Evolutionary conservation across 2,113 vertebrate species (phyloP), one percentile per base, ranked within the genome.

Genomic region (Alligator sinensis): DNA sequence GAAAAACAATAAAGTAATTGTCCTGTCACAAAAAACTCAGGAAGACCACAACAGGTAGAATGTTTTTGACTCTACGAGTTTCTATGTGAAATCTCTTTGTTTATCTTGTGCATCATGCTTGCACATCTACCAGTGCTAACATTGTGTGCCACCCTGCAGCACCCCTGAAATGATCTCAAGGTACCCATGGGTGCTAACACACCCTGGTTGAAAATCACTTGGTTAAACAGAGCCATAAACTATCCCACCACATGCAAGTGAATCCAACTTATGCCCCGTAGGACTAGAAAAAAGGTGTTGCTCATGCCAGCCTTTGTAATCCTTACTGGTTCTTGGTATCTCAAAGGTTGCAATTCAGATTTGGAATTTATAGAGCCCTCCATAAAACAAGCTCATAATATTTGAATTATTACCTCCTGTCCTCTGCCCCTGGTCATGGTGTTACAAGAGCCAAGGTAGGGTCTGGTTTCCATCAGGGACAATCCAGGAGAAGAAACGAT

Each of bases 241-340:
- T 88, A 4, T 77, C n/a, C 70, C 87, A 4, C 68, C 57, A 59
- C 54, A 70, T 38, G 60, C 80, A 61, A 81, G 4, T 15, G 3
- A 92, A 91, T 93, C 60, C 80, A 93, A 28, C 18, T 86, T 90
- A 79, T 91, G 55, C 76, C 64, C 93, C 91, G 93, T 70, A 91
- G 83, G 83, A 82, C 78, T 82, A 34, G 16, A 54, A 80, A 94
- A 84, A 88, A 17, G 47, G 83, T 75, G 80, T 89, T 75, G 87
- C 57, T 83, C 63, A 68, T 72, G 30, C 34, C 91, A 86, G 55
- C 59, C 24, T 64, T 85, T 83, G 30, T 34, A 30, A 70, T 5
- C 17, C 34, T 38, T 47, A 74, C 34, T 8, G 21, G 70, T 24
- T 91, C 84, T 17, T 84, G 72, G 22, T 27, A 82, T 55, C 84